A percentile compares a stretch with the other conserved stretches of the same genome.
These are phyloP conservation scores for Drosophila fulvimacula DNA, from an alignment of 2,888 invertebrate genomes.

Conservation along the genomic window DNA sequence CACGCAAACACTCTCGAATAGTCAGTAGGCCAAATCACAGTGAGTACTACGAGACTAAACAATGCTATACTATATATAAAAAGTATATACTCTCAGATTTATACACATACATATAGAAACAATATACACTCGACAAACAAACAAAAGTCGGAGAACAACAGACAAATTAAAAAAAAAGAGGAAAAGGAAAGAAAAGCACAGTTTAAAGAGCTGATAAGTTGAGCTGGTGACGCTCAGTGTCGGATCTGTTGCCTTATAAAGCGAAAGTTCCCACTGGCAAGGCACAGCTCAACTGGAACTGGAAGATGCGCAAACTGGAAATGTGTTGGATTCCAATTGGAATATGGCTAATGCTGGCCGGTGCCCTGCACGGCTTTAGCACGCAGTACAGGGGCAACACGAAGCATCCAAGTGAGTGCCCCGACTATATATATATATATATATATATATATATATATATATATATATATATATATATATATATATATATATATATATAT, in stretches of 20 bases:
- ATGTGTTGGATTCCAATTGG: conserved; percentile 3
- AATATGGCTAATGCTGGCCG: not conserved
- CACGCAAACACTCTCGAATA: not conserved
- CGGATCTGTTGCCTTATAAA: conserved; percentile 8
- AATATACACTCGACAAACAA: not conserved
- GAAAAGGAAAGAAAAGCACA: not conserved
- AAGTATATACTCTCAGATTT: conserved; percentile 2
- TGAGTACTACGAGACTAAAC: not conserved
- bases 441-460: not conserved
- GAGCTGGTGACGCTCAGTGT: conserved; percentile 6
- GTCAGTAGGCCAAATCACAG: not conserved
- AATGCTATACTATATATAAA: not conserved
- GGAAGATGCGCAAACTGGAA: conserved; percentile 23
- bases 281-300: not conserved
- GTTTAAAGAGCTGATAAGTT: conserved; percentile 23
- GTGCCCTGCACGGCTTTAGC: conserved; percentile 35
- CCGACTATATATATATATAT: not conserved
- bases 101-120: not conserved
- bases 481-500: too few species aligned
- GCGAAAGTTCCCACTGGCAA: not conserved
- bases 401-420: conserved; percentile 61
- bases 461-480: too few species aligned
- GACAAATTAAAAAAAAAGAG: not conserved
- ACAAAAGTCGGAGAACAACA: conserved; percentile 10
- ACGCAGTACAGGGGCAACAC: conserved; percentile 71